Conservation (phyloP, 2,113 vertebrate genomes). For the Ictalurus punctatus region DNA sequence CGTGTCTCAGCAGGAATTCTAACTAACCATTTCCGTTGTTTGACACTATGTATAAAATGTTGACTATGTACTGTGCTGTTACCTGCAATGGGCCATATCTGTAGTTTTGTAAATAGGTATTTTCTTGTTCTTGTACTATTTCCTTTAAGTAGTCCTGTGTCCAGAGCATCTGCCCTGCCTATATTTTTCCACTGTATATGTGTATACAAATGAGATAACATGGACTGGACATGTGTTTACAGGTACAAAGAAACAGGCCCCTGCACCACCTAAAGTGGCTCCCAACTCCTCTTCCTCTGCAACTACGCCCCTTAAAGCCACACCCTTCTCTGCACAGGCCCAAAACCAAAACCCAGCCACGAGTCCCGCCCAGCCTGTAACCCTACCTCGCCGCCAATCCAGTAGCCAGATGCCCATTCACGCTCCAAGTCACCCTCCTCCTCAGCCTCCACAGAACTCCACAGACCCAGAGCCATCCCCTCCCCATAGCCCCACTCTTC, state of each 20-base stretch:
- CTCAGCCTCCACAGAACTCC: slow-evolving; percentile 78
- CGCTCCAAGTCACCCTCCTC: slow-evolving; percentile 89
- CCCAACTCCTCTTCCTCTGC: slow-evolving; percentile 72
- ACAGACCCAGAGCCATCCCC: slow-evolving; percentile 76
- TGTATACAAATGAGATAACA: not conserved
- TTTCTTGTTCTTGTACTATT: not conserved
- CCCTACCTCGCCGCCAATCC: slow-evolving; percentile 74
- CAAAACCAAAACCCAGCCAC: slow-evolving; percentile 59
- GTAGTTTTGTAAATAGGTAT: not conserved
- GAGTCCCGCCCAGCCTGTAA: slow-evolving; percentile 64
- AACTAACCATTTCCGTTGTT: not conserved
- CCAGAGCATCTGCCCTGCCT: not conserved
- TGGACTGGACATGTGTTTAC: slow-evolving; percentile 39
- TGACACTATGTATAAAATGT: not conserved
- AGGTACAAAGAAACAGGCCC: slow-evolving; percentile 94
- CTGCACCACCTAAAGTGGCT: slow-evolving; percentile 86
- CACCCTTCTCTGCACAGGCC: slow-evolving; percentile 58
- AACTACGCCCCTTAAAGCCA: slow-evolving; percentile 66
- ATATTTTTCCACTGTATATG: not conserved
- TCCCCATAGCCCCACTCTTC: slow-evolving; percentile 84
- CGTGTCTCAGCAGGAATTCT: not conserved
- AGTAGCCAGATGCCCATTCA: slow-evolving; percentile 80
- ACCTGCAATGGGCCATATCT: not conserved
- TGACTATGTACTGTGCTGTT: not conserved
- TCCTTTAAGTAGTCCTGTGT: not conserved